Evolutionary conservation across 1,140 invertebrate species (phyloP).

Genomic region (Oncopeltus fasciatus): DNA sequence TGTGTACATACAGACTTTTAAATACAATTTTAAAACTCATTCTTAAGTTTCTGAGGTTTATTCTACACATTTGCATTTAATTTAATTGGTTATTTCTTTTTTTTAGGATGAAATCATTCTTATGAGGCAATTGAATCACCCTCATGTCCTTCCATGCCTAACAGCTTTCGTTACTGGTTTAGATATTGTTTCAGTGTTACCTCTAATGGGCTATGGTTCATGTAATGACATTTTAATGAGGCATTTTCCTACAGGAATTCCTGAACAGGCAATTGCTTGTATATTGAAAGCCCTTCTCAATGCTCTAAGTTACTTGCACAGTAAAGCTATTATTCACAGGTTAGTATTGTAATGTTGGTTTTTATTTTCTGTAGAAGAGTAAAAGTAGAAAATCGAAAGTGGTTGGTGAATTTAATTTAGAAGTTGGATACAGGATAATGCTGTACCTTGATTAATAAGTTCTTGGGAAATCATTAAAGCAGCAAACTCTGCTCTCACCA

Average conservation of each 20-base stretch:
- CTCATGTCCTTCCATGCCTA: conserved; percentile 56
- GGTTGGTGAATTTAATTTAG: too few relatives aligned
- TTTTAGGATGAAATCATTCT: conserved; percentile 59
- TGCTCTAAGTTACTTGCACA: conserved; percentile 72
- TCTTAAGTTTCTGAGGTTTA: not conserved
- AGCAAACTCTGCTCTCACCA: too few relatives aligned
- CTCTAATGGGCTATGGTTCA: conserved; percentile 66
- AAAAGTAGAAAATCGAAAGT: too few relatives aligned
- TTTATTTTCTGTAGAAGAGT: too few relatives aligned
- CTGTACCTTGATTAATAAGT: too few relatives aligned
- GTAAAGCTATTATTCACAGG: conserved; percentile 73
- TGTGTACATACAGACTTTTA: not conserved
- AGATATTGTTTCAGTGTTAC: conserved; percentile 59
- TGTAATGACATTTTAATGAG: conserved; percentile 61
- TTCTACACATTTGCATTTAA: not conserved
- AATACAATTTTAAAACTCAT: not conserved
- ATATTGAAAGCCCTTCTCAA: conserved; percentile 63
- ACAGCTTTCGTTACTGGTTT: conserved; percentile 56
- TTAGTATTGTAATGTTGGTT: conserved; percentile 30
- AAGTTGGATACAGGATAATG: too few relatives aligned
- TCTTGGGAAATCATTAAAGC: too few relatives aligned
- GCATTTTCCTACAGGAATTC: conserved; percentile 61
- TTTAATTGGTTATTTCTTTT: conserved; percentile 18
- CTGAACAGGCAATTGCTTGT: conserved; percentile 63
- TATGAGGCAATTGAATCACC: conserved; percentile 56